phyloP scores from a whole-genome alignment of 1,140 invertebrate genomes.

The Cherax destructor region DNA sequence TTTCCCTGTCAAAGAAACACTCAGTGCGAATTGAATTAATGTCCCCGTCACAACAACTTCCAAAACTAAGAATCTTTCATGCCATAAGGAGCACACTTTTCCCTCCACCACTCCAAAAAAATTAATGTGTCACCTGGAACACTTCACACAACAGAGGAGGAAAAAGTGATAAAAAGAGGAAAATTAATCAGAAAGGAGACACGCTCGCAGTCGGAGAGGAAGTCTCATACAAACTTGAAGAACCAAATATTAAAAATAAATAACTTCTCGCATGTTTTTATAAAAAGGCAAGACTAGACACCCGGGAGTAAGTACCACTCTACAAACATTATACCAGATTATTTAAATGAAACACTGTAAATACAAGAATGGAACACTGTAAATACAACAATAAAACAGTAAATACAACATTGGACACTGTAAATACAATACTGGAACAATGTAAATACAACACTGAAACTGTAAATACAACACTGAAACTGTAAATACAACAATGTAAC shows the following conservation, averaged over 20 bases:
- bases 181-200: not conserved
- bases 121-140: not conserved
- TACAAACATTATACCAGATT: no score
- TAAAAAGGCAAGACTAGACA: no score
- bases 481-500: no score
- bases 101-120: not conserved
- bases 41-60: not conserved
- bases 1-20: no score
- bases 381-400: no score
- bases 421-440: no score
- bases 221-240: not conserved
- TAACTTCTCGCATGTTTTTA: not conserved
- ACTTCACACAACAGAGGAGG: not conserved
- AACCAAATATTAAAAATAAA: not conserved
- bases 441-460: no score
- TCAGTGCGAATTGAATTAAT: not conserved
- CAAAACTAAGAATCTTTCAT: not conserved
- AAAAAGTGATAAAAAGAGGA: not conserved
- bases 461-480: no score
- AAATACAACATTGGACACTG: no score
- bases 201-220: not conserved
- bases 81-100: not conserved
- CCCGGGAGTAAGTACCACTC: no score
- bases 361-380: no score
- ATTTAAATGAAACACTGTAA: no score